These are phyloP conservation scores for Struthio camelus DNA, from an alignment of 2,113 vertebrate genomes.

Conservation along the genomic window DNA sequence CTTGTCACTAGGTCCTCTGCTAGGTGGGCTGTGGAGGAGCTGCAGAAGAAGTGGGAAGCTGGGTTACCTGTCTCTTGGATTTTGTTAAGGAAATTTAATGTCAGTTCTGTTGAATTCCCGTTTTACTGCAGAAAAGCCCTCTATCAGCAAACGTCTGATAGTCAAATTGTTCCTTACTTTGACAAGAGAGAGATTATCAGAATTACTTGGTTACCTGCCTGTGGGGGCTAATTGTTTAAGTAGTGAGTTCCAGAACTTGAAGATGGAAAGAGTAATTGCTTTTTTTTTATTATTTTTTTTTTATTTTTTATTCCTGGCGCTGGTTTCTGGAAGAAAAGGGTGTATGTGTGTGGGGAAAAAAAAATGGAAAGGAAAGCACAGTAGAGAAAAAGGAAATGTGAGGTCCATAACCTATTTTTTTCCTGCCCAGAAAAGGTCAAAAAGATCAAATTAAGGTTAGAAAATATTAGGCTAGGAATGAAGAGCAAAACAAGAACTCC, in stretches of 20 bases:
- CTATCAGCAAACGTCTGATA: neutral
- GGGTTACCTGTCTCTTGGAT: neutral
- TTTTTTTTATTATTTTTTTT: neutral
- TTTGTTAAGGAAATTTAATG: neutral
- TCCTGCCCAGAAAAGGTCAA: neutral
- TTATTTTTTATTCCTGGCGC: neutral
- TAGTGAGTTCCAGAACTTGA: neutral
- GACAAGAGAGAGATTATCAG: neutral
- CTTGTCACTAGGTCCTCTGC: neutral
- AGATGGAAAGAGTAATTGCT: neutral
- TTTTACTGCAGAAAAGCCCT: neutral
- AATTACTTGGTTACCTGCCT: constrained; percentile 2
- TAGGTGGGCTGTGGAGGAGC: neutral
- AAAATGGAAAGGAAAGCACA: neutral
- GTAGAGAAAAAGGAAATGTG: neutral
- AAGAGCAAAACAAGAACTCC: neutral
- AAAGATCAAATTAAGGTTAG: neutral
- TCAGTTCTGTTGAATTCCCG: neutral
- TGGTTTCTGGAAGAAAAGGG: neutral
- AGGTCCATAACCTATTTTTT: neutral
- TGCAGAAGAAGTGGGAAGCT: neutral
- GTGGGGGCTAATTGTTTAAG: neutral
- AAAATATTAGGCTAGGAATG: neutral
- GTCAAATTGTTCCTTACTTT: neutral
- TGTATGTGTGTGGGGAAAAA: neutral